These are phyloP conservation scores for Diaperis boleti DNA, from an alignment of 2,888 invertebrate species.

Conservation along the genomic window DNA sequence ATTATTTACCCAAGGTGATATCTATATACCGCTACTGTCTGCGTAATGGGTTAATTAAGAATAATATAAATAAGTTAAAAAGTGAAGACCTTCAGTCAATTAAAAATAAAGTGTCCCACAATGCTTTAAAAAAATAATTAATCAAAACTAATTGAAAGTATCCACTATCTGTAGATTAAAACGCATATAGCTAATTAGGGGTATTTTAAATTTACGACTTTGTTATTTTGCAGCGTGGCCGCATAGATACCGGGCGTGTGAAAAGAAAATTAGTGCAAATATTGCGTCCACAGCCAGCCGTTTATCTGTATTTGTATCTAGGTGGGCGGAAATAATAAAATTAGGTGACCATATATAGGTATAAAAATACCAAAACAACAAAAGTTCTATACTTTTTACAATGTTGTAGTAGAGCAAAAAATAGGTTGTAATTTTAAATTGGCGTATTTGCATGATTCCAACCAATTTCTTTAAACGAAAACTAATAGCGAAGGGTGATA, in stretches of 20 bases:
- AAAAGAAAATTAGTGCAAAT: not conserved
- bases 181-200: constrained; percentile 4
- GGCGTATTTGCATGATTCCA: no score
- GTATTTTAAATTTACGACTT: constrained; percentile 3
- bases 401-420: no score
- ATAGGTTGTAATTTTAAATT: no score
- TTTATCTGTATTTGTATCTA: not conserved
- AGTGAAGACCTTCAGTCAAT: no score
- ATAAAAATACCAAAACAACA: not conserved
- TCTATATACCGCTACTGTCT: not conserved
- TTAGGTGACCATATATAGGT: not conserved
- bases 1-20: not conserved
- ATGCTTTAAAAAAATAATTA: no score
- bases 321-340: constrained; percentile 2
- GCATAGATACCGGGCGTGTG: not conserved
- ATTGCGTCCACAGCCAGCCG: not conserved
- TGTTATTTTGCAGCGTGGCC: not conserved
- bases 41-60: no score
- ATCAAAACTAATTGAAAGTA: constrained; percentile 14
- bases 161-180: constrained; percentile 7
- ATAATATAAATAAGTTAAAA: no score
- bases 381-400: no score
- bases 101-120: no score
- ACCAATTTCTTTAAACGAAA: no score
- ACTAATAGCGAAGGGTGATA: no score